Evolutionary conservation across 2,797 vertebrate species (phyloP), one percentile per base, ranked within the genome.

Genomic region (Pitangus sulphuratus): DNA sequence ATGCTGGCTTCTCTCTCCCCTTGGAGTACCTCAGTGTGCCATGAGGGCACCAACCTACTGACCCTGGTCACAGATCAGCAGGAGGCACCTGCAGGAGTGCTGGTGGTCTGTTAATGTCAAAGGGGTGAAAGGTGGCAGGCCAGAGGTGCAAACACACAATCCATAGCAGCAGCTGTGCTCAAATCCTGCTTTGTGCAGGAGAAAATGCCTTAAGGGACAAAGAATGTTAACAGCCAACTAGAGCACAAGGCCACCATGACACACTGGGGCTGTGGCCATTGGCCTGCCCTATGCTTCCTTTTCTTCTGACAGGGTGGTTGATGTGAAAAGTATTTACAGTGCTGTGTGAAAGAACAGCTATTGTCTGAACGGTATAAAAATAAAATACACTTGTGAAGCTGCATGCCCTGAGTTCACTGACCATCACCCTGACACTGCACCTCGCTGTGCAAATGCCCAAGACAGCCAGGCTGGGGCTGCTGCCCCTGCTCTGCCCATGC

Each of bases 311-410:
- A 64, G 70, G 79, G 69, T 58, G 85, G 54, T 61, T 90, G 91
- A 89, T 66, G 74, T 93, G 94, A 92, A 62, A 82, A 86, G 16
- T 94, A 84, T 72, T 95, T 88, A 86, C 39, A 94, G 76, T 51
- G 72, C 76, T 5, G 72, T 78, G 92, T 94, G 79, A 58, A 86
- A 92, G 62, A 61, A 26, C n/a, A 48, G 8, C 33, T 44, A 1
- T 28, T 76, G 82, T 75, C 64, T 44, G 51, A 72, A 56, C 84
- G 77, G 58, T 60, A n/a, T n/a, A 26, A 25, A 64, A 96, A 96
- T 96, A 97, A 96, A 97, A 24, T 1, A 2, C 10, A 20, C 39
- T 37, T 33, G 25, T 33, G 40, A 81, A 64, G 42, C 62, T 28
- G 21, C 0, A 0, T 24, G 11, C 2, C 0, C 53, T 0, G 12